These are phyloP conservation scores for Syrrhaptes paradoxus DNA, from an alignment of 2,113 vertebrate genomes.

Conservation along the genomic window DNA sequence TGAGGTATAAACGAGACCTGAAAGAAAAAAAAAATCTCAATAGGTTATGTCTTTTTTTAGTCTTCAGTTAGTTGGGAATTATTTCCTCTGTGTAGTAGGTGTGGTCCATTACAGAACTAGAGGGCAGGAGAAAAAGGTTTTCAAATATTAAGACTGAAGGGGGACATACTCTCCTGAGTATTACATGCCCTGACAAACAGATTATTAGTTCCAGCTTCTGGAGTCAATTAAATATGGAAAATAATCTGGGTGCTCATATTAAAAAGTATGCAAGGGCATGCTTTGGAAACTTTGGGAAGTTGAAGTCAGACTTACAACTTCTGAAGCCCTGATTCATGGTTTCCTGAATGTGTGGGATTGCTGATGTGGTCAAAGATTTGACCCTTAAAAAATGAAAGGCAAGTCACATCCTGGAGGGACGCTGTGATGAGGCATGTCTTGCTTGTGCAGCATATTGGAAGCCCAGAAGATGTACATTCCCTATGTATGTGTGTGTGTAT, in stretches of 20 bases:
- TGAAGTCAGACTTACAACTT: background rate
- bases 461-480: background rate
- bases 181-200: background rate
- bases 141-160: background rate
- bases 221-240: constrained; percentile 12
- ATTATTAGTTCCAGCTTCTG: constrained; percentile 1
- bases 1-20: background rate
- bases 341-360: constrained; percentile 24
- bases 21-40: background rate
- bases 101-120: background rate
- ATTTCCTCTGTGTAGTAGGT: background rate
- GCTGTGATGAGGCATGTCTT: background rate
- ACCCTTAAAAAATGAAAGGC: background rate
- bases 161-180: background rate
- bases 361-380: constrained; percentile 29
- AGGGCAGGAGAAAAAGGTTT: background rate
- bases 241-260: background rate
- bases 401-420: background rate
- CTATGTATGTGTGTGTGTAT: background rate
- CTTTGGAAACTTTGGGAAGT: constrained; percentile 14
- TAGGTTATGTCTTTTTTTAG: background rate
- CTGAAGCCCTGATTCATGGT: constrained; percentile 13
- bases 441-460: background rate
- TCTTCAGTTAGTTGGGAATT: background rate
- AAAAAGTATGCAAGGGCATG: background rate